phyloP scores from a whole-genome alignment of 2,113 vertebrate genomes.

The Petrocephalus zakoni region DNA sequence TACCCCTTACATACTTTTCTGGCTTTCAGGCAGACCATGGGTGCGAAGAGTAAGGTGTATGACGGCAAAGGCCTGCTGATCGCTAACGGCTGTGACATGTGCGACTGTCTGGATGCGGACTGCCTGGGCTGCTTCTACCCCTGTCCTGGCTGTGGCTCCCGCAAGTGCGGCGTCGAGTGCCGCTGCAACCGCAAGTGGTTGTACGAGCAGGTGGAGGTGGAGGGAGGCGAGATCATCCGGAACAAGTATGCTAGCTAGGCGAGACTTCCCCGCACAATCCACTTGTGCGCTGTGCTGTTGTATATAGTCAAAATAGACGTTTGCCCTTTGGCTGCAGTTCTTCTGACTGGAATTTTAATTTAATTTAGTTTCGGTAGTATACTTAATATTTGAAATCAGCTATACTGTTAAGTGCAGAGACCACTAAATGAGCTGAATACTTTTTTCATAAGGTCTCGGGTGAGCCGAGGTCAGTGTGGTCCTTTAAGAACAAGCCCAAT shows the following conservation, averaged over 20 bases:
- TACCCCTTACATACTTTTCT: neutral
- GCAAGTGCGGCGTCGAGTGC: conserved; percentile 87
- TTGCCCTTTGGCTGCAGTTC: neutral
- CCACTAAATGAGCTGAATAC: neutral
- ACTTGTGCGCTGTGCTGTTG: neutral
- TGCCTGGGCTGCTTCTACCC: conserved; percentile 95
- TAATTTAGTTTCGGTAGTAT: neutral
- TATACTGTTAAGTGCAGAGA: neutral
- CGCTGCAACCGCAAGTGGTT: conserved; percentile 97
- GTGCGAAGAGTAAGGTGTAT: conserved; percentile 84
- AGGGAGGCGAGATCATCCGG: conserved; percentile 88
- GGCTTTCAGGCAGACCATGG: conserved; percentile 66
- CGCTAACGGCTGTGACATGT: conserved; percentile 80
- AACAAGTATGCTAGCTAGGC: conserved; percentile 76
- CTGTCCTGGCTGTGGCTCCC: conserved; percentile 79
- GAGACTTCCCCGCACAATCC: neutral
- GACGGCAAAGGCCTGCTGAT: conserved; percentile 83
- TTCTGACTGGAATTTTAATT: neutral
- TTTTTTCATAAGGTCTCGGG: neutral
- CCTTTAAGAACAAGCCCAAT: neutral
- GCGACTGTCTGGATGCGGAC: conserved; percentile 89
- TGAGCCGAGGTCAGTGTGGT: neutral
- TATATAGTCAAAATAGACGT: neutral
- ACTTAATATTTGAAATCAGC: neutral
- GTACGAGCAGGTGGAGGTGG: conserved; percentile 94